These are phyloP conservation scores for Hymenopus coronatus DNA, from an alignment of 2,888 invertebrate species.

Conservation along the genomic window DNA sequence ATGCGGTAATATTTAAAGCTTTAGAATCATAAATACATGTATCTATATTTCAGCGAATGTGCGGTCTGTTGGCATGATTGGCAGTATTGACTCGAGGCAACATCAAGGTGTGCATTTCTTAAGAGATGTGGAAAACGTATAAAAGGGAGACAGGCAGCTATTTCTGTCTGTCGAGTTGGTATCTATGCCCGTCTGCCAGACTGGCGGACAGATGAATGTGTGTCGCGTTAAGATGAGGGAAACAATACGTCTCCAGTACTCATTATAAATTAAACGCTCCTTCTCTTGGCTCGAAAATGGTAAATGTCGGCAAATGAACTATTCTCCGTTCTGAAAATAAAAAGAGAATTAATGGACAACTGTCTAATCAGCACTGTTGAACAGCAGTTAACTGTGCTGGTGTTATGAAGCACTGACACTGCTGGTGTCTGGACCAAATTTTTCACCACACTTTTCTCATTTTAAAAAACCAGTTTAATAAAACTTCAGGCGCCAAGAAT, in stretches of 20 bases:
- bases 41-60: too few species aligned
- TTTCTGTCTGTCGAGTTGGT: slow-evolving; percentile 1
- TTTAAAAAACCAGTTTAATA: background rate
- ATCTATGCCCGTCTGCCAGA: background rate
- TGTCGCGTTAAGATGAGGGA: background rate
- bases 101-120: background rate
- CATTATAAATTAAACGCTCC: background rate
- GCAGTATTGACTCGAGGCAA: too few species aligned
- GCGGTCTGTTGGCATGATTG: too few species aligned
- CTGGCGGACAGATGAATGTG: background rate
- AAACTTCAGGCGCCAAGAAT: background rate
- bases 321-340: background rate
- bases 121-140: background rate
- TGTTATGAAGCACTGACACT: background rate
- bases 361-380: background rate
- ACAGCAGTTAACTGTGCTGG: background rate
- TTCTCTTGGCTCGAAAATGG: background rate
- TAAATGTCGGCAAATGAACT: background rate
- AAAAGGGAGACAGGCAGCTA: background rate
- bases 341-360: background rate
- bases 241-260: background rate
- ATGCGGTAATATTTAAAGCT: too few species aligned
- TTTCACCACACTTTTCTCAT: background rate
- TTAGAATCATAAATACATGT: too few species aligned
- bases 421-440: background rate